A percentile compares a stretch with the other conserved stretches of the same genome.
Conservation (phyloP, 2,888 invertebrate genomes). For the Pollenia labialis region DNA sequence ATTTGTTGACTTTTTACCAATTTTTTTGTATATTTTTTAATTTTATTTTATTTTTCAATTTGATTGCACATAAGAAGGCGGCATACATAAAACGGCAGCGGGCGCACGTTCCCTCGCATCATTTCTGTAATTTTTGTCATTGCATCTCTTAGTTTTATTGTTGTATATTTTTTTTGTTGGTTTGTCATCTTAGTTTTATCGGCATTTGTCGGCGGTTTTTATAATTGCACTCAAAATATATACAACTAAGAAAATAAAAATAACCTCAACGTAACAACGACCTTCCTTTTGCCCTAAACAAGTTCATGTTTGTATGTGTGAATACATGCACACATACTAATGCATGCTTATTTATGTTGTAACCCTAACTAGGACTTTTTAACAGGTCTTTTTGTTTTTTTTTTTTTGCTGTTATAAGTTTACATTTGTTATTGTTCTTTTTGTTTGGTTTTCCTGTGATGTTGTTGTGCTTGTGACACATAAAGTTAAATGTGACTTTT, state of each 20-base stretch:
- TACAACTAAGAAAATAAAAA: conserved; percentile 11
- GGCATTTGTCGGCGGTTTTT: conserved; percentile 75
- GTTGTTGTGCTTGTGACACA: conserved; percentile 62
- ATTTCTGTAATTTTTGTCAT: conserved; percentile 76
- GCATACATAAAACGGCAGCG: conserved; percentile 74
- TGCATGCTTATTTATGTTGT: conserved; percentile 40
- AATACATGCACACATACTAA: conserved; percentile 1
- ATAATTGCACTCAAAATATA: conserved; percentile 72
- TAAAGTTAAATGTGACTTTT: conserved; percentile 70
- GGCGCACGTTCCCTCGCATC: conserved; percentile 76
- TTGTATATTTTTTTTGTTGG: conserved; percentile 52
- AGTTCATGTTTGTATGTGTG: conserved; percentile 38
- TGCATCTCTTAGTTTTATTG: conserved; percentile 68
- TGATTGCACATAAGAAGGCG: conserved; percentile 69
- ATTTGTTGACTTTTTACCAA: conserved; percentile 54
- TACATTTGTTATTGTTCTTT: conserved; percentile 36
- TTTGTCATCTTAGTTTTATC: conserved; percentile 72
- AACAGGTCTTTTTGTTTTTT: conserved; percentile 62
- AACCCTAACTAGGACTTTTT: conserved; percentile 71
- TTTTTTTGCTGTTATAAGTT: not conserved
- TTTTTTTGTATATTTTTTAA: conserved; percentile 9
- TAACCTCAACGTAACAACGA: conserved; percentile 49
- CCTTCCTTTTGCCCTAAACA: conserved; percentile 59
- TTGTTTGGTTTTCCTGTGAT: not conserved
- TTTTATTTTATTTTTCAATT: conserved; percentile 32